Conservation (phyloP, 2,113 vertebrate genomes). For the Phylloscopus trochiloides region DNA sequence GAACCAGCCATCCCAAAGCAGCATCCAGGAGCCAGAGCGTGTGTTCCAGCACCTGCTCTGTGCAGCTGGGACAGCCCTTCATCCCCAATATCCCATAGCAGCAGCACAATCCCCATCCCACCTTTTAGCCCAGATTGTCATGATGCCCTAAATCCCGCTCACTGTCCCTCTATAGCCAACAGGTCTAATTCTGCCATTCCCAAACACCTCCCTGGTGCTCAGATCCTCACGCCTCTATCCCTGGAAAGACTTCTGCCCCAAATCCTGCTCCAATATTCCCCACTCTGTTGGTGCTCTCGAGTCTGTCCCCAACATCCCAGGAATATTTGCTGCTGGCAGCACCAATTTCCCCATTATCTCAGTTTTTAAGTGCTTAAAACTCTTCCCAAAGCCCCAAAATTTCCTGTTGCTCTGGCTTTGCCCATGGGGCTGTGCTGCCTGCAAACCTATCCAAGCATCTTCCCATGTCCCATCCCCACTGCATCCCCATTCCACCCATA, state of each 20-base stretch:
- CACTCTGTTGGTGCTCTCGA: accelerated
- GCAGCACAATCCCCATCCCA: accelerated
- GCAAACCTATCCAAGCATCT: neutral
- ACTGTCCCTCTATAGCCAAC: accelerated
- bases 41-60: neutral
- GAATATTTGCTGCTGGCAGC: neutral
- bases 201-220: neutral
- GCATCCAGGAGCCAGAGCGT: neutral
- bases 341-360: neutral
- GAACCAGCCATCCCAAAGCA: neutral
- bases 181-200: neutral
- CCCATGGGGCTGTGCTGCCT: neutral
- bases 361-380: neutral
- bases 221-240: neutral
- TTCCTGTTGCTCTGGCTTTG: neutral
- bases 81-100: neutral
- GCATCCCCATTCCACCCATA: accelerated
- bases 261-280: neutral
- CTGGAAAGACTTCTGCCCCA: neutral
- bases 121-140: neutral
- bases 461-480: neutral
- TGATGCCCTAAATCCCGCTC: neutral
- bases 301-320: neutral
- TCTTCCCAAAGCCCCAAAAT: neutral
- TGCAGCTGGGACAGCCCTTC: neutral